Conservation (phyloP, 1,140 invertebrate genomes). For the Drosophila teissieri region DNA sequence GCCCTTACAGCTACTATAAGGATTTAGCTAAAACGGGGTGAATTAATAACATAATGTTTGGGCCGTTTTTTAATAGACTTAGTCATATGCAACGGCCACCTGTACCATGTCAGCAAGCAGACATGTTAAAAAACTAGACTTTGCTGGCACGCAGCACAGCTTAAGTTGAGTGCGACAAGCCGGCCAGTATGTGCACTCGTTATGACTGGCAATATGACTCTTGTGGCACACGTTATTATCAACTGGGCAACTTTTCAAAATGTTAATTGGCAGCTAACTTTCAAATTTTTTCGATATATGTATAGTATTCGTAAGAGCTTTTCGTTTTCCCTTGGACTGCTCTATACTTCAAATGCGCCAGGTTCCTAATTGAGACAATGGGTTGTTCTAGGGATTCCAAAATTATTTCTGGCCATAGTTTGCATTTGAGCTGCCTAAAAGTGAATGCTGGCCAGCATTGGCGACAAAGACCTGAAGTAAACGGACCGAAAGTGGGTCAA, state of each 20-base stretch:
- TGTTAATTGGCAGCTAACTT: slow-evolving; percentile 66
- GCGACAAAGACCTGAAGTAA: slow-evolving; percentile 61
- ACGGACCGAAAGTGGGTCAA: slow-evolving; percentile 69
- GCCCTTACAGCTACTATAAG: no score
- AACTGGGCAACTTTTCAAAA: slow-evolving; percentile 52
- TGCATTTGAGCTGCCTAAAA: slow-evolving; percentile 36
- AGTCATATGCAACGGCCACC: slow-evolving; percentile 35
- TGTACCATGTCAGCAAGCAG: slow-evolving; percentile 20
- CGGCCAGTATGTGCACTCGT: slow-evolving; percentile 21
- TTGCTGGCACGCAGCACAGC: slow-evolving; percentile 34
- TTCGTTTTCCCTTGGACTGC: neutral
- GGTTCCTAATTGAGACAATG: neutral
- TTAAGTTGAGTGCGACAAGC: slow-evolving; percentile 8
- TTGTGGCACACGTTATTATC: slow-evolving; percentile 61
- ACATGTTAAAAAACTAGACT: slow-evolving; percentile 22
- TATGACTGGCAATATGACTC: slow-evolving; percentile 59
- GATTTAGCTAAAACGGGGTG: neutral
- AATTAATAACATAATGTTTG: neutral
- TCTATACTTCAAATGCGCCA: neutral
- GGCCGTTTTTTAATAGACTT: slow-evolving; percentile 3
- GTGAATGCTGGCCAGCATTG: slow-evolving; percentile 64
- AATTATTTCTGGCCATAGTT: slow-evolving; percentile 29
- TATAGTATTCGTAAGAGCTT: slow-evolving; percentile 6
- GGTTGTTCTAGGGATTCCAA: slow-evolving; percentile 26
- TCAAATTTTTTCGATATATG: slow-evolving; percentile 45